Evolutionary conservation across 2,888 invertebrate species (phyloP), one percentile per base, ranked within the genome.

Genomic region (Minunthozetes semirufus): DNA sequence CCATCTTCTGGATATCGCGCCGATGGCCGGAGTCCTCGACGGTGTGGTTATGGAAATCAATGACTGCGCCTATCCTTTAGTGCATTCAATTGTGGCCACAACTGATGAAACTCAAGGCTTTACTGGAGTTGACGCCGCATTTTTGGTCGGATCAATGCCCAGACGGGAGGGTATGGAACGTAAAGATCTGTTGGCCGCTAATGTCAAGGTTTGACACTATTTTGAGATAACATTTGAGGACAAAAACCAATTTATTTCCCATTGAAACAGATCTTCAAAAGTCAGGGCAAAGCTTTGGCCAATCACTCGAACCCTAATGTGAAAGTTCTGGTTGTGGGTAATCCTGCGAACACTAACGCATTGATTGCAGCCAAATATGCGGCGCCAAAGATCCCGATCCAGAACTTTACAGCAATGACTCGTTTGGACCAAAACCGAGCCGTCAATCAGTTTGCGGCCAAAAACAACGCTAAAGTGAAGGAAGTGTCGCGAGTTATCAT

Each of bases 271-370:
- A 99, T 99, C 82, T 99, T 99, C 85, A 95, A 97, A 85, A 91
- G 89, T 72, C 98, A 98, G 80, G 98, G 99, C 17, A 89, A 92
- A 82, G 96, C 98, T 6, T 84, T 99, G 53, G 91, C 98, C 81
- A 88, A 93, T 82, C 87, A 88, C 82, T 93, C 97, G 46, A 92
- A 90, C 80, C 96, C 96, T 82, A 90, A 90, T 82, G 92, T 96
- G 61, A 98, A 96, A 86, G 93, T 87, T 22, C 86, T 99, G 63
- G 98, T 99, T 50, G 99, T 99, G 79, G 99, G 99, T 59, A 99
- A 99, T 84, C 99, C 99, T 72, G 99, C 99, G 22, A 99, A 99
- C 83, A 99, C 99, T 4, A 99, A 99, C 85, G 97, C 97, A 15
- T 85, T 94, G 72, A 93, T 99, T 80, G 94, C 95, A 83, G 91